Conservation (phyloP, 2,888 invertebrate species). For the Baronia brevicornis region DNA sequence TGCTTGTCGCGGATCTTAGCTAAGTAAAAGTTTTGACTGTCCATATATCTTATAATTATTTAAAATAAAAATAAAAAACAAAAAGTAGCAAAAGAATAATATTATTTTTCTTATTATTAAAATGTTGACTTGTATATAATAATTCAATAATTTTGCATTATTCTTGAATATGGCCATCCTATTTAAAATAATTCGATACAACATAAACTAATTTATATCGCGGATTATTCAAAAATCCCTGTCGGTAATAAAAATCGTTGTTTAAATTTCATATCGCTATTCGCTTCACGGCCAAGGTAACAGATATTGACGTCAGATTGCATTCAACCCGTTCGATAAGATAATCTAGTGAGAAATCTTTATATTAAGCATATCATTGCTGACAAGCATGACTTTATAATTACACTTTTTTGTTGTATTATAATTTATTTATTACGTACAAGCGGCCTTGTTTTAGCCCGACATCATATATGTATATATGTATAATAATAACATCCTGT, state of each 20-base stretch:
- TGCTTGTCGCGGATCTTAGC: too few species aligned
- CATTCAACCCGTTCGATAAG: slow-evolving; percentile 11
- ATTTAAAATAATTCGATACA: slow-evolving; percentile 6
- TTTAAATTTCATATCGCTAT: slow-evolving; percentile 10
- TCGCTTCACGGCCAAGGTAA: slow-evolving; percentile 3
- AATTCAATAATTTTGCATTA: too few species aligned
- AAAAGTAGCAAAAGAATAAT: too few species aligned
- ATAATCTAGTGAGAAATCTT: slow-evolving; percentile 15
- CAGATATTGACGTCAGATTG: slow-evolving; percentile 15
- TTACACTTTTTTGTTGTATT: slow-evolving; percentile 6
- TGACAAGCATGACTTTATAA: slow-evolving; percentile 8
- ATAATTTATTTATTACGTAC: slow-evolving; percentile 14
- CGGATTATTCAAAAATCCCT: slow-evolving; percentile 5
- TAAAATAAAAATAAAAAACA: too few species aligned
- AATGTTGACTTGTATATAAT: too few species aligned
- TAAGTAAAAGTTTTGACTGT: too few species aligned
- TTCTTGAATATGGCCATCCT: slow-evolving; percentile 3
- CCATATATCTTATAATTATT: too few species aligned
- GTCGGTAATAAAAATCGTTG: slow-evolving; percentile 11
- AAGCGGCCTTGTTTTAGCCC: too few species aligned
- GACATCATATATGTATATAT: too few species aligned
- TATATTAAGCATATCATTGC: slow-evolving; percentile 10
- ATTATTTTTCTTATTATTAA: too few species aligned
- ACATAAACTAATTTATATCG: slow-evolving; percentile 7
- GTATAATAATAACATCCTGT: too few species aligned